Evolutionary conservation across 2,797 vertebrate genomes (phyloP), one percentile per base, ranked within the genome.

Genomic region (Leucoraja ocellata): DNA sequence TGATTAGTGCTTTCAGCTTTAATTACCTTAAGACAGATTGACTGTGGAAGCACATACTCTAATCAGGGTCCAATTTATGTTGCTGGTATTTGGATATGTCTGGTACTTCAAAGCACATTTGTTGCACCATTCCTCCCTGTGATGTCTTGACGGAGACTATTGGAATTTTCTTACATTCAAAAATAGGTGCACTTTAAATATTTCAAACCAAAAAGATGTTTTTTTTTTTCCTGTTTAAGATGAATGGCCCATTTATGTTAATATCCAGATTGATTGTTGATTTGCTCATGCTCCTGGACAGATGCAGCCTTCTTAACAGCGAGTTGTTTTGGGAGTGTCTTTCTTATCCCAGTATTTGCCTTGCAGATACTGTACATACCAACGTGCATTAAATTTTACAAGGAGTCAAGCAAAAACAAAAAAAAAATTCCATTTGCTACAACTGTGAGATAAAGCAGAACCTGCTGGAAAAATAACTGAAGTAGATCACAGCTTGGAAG

Each of bases 1-100:
- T 95, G 95, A 96, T 97, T 96, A 95, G 94, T 96, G 96, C 95
- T 95, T 96, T 97, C 97, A 97, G 97, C 96, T 97, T 94, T 96
- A 97, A 97, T 97, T 97, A 97, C 96, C 96, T 96, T 95, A 96
- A 96, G 96, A 96, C 95, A 96, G 97, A 97, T 96, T 95, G 97
- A 97, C 95, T 54, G 54, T 96, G 96, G 96, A 97, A 96, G 96
- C 95, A 96, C 95, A 96, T 95, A 95, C 93, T 96, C 95, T 96
- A 96, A 96, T 95, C 96, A 95, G 95, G 94, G 94, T 93, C 95
- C 95, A 95, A 94, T 95, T 96, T 96, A 95, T 96, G 95, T 96
- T 97, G 95, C 95, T 86, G 90, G 94, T 96, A 96, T 95, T 95
- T 96, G 93, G 95, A 94, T 95, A 93, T 95, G 94, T 94, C 94